These are phyloP conservation scores for Agriopis aurantiaria DNA, from an alignment of 2,888 invertebrate genomes.

Conservation along the genomic window DNA sequence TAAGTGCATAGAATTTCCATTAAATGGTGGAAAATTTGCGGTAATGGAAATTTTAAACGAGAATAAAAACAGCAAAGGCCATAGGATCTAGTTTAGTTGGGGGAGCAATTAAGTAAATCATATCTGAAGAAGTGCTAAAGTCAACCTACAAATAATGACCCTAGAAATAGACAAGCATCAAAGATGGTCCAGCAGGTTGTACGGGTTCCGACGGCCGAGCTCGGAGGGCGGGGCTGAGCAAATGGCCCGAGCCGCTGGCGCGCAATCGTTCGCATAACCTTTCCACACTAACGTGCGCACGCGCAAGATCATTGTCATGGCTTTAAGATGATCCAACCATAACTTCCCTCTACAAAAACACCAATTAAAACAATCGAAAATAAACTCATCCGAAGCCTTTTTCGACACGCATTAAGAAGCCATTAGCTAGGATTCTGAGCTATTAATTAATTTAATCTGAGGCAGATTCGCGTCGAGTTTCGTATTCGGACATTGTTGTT, in stretches of 20 bases:
- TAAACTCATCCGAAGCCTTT: slow-evolving; percentile 54
- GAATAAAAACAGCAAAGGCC: not conserved
- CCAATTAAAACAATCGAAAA: slow-evolving; percentile 72
- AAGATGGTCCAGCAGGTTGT: slow-evolving; percentile 24
- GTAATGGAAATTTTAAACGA: not conserved
- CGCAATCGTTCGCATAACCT: slow-evolving; percentile 56
- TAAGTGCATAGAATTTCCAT: too few relatives aligned
- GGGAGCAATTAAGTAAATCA: too few relatives aligned
- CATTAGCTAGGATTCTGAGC: slow-evolving; percentile 66
- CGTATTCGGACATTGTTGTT: slow-evolving; percentile 65
- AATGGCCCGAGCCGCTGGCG: slow-evolving; percentile 14
- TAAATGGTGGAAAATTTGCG: not conserved
- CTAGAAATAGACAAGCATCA: slow-evolving; percentile 12
- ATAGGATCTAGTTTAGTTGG: not conserved
- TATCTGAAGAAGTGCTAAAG: too few relatives aligned
- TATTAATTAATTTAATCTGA: slow-evolving; percentile 69
- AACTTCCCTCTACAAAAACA: slow-evolving; percentile 57
- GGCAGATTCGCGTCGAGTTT: slow-evolving; percentile 54
- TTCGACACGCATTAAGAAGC: slow-evolving; percentile 68
- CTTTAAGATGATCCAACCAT: slow-evolving; percentile 43
- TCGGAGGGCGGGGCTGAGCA: slow-evolving; percentile 11
- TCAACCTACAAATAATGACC: slow-evolving; percentile 12
- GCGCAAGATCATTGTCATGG: slow-evolving; percentile 63
- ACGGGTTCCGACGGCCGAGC: slow-evolving; percentile 9
- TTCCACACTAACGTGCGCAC: slow-evolving; percentile 58